Percentiles rank a stretch among this genome's conserved stretches.
Conservation (phyloP, 1,140 invertebrate species). For the Bombus waltoni region DNA sequence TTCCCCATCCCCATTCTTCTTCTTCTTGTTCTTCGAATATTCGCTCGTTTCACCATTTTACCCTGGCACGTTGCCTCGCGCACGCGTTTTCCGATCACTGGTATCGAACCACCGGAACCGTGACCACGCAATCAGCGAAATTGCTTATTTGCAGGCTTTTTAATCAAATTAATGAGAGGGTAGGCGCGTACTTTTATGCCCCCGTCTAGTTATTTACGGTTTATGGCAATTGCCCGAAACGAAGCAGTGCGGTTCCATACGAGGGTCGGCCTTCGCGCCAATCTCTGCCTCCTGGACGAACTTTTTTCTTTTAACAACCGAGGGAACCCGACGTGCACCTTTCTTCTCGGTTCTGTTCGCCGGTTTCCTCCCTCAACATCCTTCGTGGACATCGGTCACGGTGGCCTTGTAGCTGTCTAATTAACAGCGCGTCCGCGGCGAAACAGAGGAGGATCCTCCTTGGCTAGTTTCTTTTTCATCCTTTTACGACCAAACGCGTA, state of each 20-base stretch:
- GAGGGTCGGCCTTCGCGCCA: constrained; percentile 6
- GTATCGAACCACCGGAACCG: constrained; percentile 42
- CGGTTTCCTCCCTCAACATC: constrained; percentile 8
- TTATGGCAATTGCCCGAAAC: constrained; percentile 69
- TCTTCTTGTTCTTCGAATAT: background rate
- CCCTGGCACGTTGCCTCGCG: background rate
- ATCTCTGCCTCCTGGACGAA: constrained; percentile 12
- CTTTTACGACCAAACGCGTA: background rate
- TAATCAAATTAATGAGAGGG: constrained; percentile 72
- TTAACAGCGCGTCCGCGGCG: constrained; percentile 44
- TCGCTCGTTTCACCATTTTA: background rate
- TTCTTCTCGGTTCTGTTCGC: constrained; percentile 35
- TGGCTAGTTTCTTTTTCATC: background rate
- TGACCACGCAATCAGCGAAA: constrained; percentile 69
- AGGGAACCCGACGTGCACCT: background rate
- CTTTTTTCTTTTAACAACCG: constrained; percentile 33
- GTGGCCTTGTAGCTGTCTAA: constrained; percentile 48
- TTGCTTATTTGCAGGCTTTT: constrained; percentile 70
- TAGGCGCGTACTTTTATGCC: constrained; percentile 60
- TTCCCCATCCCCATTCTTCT: background rate
- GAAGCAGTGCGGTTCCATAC: constrained; percentile 9
- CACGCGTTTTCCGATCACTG: constrained; percentile 7
- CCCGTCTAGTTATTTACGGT: constrained; percentile 69
- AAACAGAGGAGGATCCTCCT: background rate
- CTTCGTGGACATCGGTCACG: constrained; percentile 26